Base-by-base conservation (phyloP, 2,888 invertebrate genomes). In the Dusona sp. region DNA sequence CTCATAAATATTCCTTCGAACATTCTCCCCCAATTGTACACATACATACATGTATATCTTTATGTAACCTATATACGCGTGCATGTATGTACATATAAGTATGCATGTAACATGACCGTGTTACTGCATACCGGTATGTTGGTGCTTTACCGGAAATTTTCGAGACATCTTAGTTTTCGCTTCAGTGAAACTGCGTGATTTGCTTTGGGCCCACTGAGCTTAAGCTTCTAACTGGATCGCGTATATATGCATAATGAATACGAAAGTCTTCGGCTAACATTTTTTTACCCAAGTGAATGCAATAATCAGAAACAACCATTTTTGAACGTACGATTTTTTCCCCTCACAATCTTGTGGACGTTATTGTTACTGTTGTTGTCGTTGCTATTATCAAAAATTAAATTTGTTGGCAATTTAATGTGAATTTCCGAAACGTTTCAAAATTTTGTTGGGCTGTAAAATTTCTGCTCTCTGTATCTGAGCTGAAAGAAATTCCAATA, bases 1-100 rank as follows among this genome's bases (percentile, higher is more conserved):
- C 79, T 85, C 81, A 85, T 85, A 85, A 85, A 85, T 85, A 85
- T 81, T 85, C 78, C 78, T 78, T 73, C 73, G 77, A 81, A 51
- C 19, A 48, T 48, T 81, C 45, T 38, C 45, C 36, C 36, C 57
- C 61, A 38, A 61, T 42, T 65, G 33, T 16, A 67, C 36, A 61
- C 13, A 25, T 54, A 45, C 51, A 54, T 36, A 68, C 25, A 70
- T 65, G 13, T 48, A 77, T n/a, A 65, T 29, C n/a, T 48, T 70
- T 19, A 16, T 9, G 13, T 13, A 61, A 61, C 29, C 57, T 29
- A 61, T 22, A 25, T 61, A 45, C 42, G 54, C 29, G 8, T 68
- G 4, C 9, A 33, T n/a, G 42, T 25, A 29, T 68, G 1, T 19
- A 1, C 48, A 25, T 48, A 38, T 13, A 7, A 11, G 57, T 64